Evolutionary conservation across 2,888 invertebrate genomes (phyloP), one percentile per base, ranked within the genome.

Genomic region (Boloria selene): DNA sequence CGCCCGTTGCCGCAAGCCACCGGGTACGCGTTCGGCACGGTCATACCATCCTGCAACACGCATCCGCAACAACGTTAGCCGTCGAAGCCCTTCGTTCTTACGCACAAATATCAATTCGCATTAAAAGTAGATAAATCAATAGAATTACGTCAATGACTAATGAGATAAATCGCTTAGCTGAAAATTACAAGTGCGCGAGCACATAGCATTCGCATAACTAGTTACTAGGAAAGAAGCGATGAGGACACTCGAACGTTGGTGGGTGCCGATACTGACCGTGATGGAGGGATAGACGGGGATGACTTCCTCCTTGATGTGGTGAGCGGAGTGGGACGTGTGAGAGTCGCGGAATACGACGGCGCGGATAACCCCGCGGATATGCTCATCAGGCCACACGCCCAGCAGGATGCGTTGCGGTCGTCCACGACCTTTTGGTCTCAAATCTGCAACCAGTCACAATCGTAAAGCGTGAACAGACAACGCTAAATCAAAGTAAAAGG

Each of bases 381-480:
- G 97, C 84, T 97, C 97, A 87, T 98, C 97, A 13, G 98, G 97
- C 98, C 98, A 98, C 70, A 97, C 96, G 70, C 98, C 98, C 74
- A 98, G 92, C 74, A 98, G 93, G 84, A 98, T 98, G 83, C 98
- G 94, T 85, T 98, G 98, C 26, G 98, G 98, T 74, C 98, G 93
- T 44, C 98, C 98, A 79, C 98, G 94, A 59, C 98, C 98, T 88
- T 98, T 98, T 51, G 98, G 98, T 79, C 98, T 93, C 84, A 98
- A 93, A 93, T 98, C 97, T 95, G 93, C 76, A 92, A 93, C 75
- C 77, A 78, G 82, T 83, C 88, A 85, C 83, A 90, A 90, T 82
- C 88, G 86, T 90, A 88, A 86, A 90, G 83, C 84, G 88, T 91
- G 90, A 90, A 88, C 88, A 84, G 83, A 81, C 79, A 81, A 80